A percentile compares a stretch with the other conserved stretches of the same genome.
These are phyloP conservation scores for Aphelenchoides bicaudatus DNA, from an alignment of 2,888 invertebrate species.

Conservation along the genomic window DNA sequence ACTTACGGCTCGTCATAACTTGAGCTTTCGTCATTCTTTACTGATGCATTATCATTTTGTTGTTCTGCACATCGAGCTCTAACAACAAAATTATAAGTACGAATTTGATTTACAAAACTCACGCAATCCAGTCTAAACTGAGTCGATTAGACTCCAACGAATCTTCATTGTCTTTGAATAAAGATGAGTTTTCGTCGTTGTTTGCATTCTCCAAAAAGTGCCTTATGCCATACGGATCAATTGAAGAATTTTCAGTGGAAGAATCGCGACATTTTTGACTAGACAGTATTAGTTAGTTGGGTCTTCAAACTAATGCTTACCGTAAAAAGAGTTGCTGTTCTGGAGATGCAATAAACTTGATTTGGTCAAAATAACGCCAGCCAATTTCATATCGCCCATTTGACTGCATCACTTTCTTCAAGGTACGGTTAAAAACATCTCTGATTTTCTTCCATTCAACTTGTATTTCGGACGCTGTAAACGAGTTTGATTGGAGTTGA, in stretches of 20 bases:
- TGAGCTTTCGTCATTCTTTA: background rate
- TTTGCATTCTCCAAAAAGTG: background rate
- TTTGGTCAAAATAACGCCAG: conserved; percentile 37
- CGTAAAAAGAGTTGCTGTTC: conserved; percentile 6
- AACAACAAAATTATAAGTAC: too few relatives aligned
- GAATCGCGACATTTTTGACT: background rate
- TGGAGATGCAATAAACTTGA: conserved; percentile 21
- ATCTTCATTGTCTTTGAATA: background rate
- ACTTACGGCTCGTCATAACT: conserved; percentile 8
- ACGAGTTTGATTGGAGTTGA: background rate
- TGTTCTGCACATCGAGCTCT: conserved; percentile 5
- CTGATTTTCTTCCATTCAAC: conserved; percentile 30
- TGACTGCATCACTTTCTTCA: conserved; percentile 28
- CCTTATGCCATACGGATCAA: conserved; percentile 2
- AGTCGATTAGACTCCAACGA: background rate
- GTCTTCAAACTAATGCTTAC: background rate
- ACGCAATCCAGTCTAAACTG: conserved; percentile 12
- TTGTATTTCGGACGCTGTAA: conserved; percentile 31
- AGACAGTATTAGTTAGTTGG: background rate
- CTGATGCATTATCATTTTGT: background rate
- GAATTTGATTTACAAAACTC: background rate
- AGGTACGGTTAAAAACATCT: conserved; percentile 29
- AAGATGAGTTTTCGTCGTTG: background rate
- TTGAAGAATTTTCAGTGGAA: too few relatives aligned
- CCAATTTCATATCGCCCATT: too few relatives aligned